Base-by-base conservation (phyloP, 2,113 vertebrate species). In the Larimichthys polyactis region DNA sequence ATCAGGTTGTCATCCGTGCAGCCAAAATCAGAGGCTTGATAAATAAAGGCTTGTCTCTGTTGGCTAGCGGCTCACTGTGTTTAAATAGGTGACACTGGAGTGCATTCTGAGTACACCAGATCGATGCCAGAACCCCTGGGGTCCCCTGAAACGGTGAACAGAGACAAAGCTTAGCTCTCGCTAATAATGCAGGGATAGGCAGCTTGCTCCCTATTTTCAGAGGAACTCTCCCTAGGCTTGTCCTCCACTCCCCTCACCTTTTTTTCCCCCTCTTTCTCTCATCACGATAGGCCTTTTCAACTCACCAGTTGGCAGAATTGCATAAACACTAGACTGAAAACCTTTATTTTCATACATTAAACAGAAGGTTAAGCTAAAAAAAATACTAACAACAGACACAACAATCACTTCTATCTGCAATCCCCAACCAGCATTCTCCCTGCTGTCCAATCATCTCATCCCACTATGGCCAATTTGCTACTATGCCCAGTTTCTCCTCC, bases 121-220 rank as follows among this genome's bases (percentile, higher is more conserved):
- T 96, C 94, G 88, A 95, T 95, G 91, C 88, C 92, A 75, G 89
- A 90, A 90, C 93, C 93, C 92, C 91, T 89, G 89, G 92, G 94
- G 93, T 90, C 90, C 89, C 80, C 88, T 89, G 90, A 91, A 91
- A 92, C 76, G 78, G 86, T 52, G 92, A 91, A 90, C 90, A 87
- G 94, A 94, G 92, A 94, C 91, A 89, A 87, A 93, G 93, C 93
- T 94, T 92, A 94, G 92, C 67, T 27, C 93, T 93, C 84, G 68
- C 93, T 92, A 92, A 91, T 91, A 94, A 92, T 55, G 69, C 84
- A 81, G 84, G 87, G 80, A 93, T 85, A 86, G 90, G 74, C 89
- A 76, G 82, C 78, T 91, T 75, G 79, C 88, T 91, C 86, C 82
- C 88, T 88, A 83, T 90, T 91, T 92, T 90, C 86, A 80, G 90